Evolutionary conservation across 2,797 vertebrate genomes (phyloP).

Genomic region (Silurus aristotelis): DNA sequence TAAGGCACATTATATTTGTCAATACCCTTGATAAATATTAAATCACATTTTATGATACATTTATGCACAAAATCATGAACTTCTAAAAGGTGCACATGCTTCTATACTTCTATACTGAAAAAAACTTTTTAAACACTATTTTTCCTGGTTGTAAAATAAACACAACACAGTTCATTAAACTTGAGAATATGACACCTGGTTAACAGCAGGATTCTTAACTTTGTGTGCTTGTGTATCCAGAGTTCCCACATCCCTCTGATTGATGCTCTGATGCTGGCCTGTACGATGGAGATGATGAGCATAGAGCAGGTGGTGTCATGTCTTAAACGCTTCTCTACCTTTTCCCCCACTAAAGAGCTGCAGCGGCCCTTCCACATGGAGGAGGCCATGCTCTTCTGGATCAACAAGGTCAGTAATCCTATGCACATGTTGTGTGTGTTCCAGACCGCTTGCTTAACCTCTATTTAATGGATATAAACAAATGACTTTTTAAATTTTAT

Average conservation of each 20-base stretch:
- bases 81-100: too few relatives aligned
- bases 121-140: neutral
- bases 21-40: too few relatives aligned
- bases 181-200: neutral
- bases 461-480: neutral
- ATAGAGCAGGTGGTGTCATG: slow-evolving; percentile 90
- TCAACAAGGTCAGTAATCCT: slow-evolving; percentile 85
- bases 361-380: slow-evolving; percentile 90
- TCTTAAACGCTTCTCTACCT: slow-evolving; percentile 89
- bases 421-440: neutral
- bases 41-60: too few relatives aligned
- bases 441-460: neutral
- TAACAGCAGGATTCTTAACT: neutral
- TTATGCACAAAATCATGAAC: too few relatives aligned
- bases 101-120: neutral
- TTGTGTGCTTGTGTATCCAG: slow-evolving; percentile 64
- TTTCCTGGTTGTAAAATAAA: neutral
- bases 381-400: slow-evolving; percentile 95
- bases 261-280: slow-evolving; percentile 93
- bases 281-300: slow-evolving; percentile 92
- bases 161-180: neutral
- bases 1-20: too few relatives aligned
- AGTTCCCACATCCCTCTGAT: slow-evolving; percentile 93
- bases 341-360: slow-evolving; percentile 90
- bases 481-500: neutral